Conservation (phyloP, 2,797 vertebrate species). For the Enteromius afrohamiltoni region DNA sequence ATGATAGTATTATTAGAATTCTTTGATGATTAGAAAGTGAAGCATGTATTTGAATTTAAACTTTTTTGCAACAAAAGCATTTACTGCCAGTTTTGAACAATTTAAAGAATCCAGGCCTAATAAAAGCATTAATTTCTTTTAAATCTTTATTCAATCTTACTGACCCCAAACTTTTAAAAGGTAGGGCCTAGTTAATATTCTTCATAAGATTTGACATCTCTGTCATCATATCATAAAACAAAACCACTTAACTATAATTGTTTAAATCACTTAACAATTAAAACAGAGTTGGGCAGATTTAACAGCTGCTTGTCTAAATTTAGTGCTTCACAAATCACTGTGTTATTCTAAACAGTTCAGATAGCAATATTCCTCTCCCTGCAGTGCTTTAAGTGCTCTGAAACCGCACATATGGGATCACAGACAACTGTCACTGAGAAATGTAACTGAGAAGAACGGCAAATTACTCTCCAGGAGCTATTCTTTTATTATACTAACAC, state of each 20-base stretch:
- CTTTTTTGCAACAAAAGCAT: neutral
- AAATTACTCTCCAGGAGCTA: slow-evolving; percentile 27
- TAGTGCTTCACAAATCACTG: neutral
- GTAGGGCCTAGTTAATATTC: neutral
- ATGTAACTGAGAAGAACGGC: slow-evolving; percentile 20
- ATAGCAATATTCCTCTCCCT: slow-evolving; percentile 26
- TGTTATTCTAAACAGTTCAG: slow-evolving; percentile 15
- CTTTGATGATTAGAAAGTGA: neutral
- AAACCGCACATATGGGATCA: slow-evolving; percentile 33
- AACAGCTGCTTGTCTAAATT: slow-evolving; percentile 36
- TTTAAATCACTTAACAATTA: slow-evolving; percentile 10
- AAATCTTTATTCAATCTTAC: neutral
- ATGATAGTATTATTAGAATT: neutral
- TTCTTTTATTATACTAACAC: slow-evolving; percentile 30
- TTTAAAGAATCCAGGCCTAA: neutral
- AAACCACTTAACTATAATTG: neutral
- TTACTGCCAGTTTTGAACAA: neutral
- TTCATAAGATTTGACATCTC: neutral
- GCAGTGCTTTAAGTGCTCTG: slow-evolving; percentile 19
- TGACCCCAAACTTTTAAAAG: neutral
- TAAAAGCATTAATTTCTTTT: neutral
- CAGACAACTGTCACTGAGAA: slow-evolving; percentile 33
- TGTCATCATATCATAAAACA: neutral
- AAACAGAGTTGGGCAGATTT: slow-evolving; percentile 8
- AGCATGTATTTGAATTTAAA: neutral